Conservation (phyloP, 2,888 invertebrate species). For the Automeris io region DNA sequence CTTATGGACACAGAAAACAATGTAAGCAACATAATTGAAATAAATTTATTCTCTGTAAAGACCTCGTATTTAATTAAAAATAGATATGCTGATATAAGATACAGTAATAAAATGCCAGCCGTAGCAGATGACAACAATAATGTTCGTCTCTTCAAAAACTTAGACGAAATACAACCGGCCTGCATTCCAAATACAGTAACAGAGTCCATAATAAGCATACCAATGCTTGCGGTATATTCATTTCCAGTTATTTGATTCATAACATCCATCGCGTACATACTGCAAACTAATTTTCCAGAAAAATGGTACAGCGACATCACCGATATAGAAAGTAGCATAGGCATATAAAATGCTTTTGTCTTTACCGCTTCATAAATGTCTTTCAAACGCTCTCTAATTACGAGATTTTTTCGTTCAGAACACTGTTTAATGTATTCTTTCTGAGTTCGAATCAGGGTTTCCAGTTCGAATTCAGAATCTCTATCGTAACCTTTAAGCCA, state of each 20-base stretch:
- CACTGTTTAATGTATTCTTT: conserved; percentile 22
- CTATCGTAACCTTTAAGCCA: conserved; percentile 35
- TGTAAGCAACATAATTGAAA: conserved; percentile 35
- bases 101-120: conserved; percentile 36
- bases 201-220: conserved; percentile 50
- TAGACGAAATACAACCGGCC: conserved; percentile 38
- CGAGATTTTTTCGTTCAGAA: conserved; percentile 13
- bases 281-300: conserved; percentile 41
- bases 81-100: conserved; percentile 39
- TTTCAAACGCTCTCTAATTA: conserved; percentile 18
- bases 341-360: conserved; percentile 35
- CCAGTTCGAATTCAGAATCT: conserved; percentile 31
- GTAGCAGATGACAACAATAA: conserved; percentile 34
- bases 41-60: conserved; percentile 32
- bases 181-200: conserved; percentile 50
- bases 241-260: conserved; percentile 36
- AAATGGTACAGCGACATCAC: conserved; percentile 37
- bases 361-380: conserved; percentile 20
- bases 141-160: conserved; percentile 36
- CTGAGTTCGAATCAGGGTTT: conserved; percentile 30
- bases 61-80: conserved; percentile 30
- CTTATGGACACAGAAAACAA: conserved; percentile 43
- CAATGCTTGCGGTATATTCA: conserved; percentile 38
- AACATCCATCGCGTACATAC: conserved; percentile 42
- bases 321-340: conserved; percentile 31